A percentile compares a stretch with the other conserved stretches of the same genome.
Evolutionary conservation across 2,888 invertebrate genomes (phyloP).

Genomic region (Callosobruchus maculatus): DNA sequence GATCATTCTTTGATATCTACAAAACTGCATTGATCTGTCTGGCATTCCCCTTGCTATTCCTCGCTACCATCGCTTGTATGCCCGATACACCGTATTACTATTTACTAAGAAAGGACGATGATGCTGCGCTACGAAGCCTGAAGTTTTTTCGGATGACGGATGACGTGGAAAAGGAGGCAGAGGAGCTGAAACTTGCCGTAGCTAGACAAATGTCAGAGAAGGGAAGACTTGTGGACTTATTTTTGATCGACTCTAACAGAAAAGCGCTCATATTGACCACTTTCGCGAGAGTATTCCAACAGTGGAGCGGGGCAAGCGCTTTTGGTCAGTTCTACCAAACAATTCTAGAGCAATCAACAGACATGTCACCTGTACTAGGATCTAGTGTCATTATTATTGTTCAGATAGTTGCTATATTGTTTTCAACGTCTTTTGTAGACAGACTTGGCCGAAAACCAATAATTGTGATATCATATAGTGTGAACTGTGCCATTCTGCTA

Average conservation of each 20-base stretch:
- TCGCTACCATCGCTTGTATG: constrained; percentile 32
- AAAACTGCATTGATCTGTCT: constrained; percentile 23
- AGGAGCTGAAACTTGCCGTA: constrained; percentile 29
- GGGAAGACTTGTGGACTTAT: constrained; percentile 54
- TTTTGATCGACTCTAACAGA: constrained; percentile 55
- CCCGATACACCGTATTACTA: constrained; percentile 42
- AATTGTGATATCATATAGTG: constrained; percentile 29
- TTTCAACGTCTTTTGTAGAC: constrained; percentile 36
- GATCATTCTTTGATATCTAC: constrained; percentile 29
- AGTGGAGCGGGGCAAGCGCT: constrained; percentile 35
- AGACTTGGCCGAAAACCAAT: constrained; percentile 34
- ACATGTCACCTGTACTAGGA: constrained; percentile 37
- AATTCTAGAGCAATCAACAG: constrained; percentile 38
- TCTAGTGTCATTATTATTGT: constrained; percentile 48
- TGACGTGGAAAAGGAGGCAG: constrained; percentile 34
- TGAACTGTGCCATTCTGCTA: constrained; percentile 28
- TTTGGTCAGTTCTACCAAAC: constrained; percentile 35
- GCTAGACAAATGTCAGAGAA: constrained; percentile 37
- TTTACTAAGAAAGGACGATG: constrained; percentile 29
- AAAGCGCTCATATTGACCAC: constrained; percentile 61
- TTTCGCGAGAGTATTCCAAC: constrained; percentile 46
- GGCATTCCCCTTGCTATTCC: constrained; percentile 29
- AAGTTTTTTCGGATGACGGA: constrained; percentile 28
- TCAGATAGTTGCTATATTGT: constrained; percentile 39
- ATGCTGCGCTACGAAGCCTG: constrained; percentile 29